These are phyloP conservation scores for Drosophila lacicola DNA, from an alignment of 2,888 invertebrate genomes.

Conservation along the genomic window DNA sequence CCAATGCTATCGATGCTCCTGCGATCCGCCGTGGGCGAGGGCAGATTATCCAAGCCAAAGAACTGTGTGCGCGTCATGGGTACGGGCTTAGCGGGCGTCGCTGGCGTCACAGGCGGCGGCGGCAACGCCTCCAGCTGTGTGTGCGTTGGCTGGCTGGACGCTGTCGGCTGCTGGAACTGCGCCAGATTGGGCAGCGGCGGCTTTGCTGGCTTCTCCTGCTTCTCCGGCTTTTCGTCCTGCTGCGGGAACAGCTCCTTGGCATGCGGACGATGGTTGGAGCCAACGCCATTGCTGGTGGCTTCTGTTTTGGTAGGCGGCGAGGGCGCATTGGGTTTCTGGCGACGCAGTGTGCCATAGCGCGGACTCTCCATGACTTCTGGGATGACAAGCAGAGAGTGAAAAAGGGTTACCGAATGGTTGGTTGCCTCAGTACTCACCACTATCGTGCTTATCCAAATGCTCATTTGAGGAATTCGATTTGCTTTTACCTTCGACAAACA, in stretches of 20 bases:
- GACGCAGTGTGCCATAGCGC: conserved; percentile 80
- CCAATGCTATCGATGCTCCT: conserved; percentile 80
- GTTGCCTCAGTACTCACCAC: conserved; percentile 64
- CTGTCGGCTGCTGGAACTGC: conserved; percentile 57
- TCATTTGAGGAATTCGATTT: conserved; percentile 84
- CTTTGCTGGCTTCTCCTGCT: conserved; percentile 69
- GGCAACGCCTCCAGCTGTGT: conserved; percentile 63
- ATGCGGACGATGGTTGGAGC: conserved; percentile 64
- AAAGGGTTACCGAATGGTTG: neutral
- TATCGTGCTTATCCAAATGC: conserved; percentile 75
- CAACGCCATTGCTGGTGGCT: conserved; percentile 52
- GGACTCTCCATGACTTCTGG: conserved; percentile 81
- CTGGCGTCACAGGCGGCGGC: conserved; percentile 64
- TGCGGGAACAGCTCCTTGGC: conserved; percentile 80
- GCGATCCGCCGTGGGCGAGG: conserved; percentile 81
- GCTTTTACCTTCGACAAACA: conserved; percentile 86
- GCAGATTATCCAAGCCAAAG: conserved; percentile 80
- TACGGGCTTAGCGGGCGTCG: conserved; percentile 80
- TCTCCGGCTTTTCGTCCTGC: conserved; percentile 41
- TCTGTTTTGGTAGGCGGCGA: conserved; percentile 76
- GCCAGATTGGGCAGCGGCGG: conserved; percentile 80
- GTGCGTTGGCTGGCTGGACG: conserved; percentile 26
- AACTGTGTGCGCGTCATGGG: conserved; percentile 83
- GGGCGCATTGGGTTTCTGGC: conserved; percentile 80
- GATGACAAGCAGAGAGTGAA: neutral